Evolutionary conservation across 2,888 invertebrate genomes (phyloP).

Genomic region (Leptinotarsa rubiginosa): DNA sequence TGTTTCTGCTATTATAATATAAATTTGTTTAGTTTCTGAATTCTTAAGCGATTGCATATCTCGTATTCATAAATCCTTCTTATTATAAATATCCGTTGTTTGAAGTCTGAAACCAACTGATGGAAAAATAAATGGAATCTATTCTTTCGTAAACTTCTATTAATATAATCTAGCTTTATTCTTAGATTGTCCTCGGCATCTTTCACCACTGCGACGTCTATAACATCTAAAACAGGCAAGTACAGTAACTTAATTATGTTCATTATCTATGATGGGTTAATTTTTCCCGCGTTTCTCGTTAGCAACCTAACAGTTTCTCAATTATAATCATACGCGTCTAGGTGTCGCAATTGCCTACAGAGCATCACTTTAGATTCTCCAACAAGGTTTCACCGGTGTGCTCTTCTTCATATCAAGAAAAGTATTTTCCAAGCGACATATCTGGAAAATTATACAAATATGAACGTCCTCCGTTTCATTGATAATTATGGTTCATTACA

Average conservation of each 20-base stretch:
- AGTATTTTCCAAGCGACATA: too few species aligned
- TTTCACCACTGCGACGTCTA: not conserved
- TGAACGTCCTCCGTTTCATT: too few species aligned
- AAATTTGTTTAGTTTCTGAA: too few species aligned
- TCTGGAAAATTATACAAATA: too few species aligned
- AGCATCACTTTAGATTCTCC: too few species aligned
- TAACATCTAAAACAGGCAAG: conserved; percentile 2
- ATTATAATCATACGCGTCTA: too few species aligned
- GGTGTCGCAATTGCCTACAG: too few species aligned
- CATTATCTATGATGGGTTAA: not conserved
- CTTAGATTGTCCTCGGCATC: conserved; percentile 1
- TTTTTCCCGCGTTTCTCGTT: not conserved
- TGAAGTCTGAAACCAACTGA: not conserved
- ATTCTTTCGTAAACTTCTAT: conserved; percentile 4
- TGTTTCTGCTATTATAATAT: too few species aligned
- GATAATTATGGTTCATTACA: too few species aligned
- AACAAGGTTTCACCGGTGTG: too few species aligned
- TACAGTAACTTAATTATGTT: not conserved
- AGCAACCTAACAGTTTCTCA: too few species aligned
- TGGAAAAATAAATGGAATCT: not conserved
- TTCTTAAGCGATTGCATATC: not conserved
- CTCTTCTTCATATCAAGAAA: too few species aligned
- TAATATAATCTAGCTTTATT: not conserved
- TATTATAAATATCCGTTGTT: not conserved
- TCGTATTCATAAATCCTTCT: not conserved